Base-by-base conservation (phyloP, 2,797 vertebrate species). In the Crocodylus rhombifer region DNA sequence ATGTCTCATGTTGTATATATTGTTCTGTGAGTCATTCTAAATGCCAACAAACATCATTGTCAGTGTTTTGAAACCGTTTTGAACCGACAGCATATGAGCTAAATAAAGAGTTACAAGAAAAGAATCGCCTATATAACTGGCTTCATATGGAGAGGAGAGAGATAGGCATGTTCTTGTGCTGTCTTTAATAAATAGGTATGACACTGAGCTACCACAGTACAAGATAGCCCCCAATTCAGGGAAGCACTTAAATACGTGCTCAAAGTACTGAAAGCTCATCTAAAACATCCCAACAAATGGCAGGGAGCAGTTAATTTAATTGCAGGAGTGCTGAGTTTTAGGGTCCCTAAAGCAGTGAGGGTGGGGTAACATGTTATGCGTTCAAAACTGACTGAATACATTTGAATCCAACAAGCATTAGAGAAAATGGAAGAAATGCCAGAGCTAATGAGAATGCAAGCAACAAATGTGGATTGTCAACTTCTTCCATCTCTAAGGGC, bases 161-260 rank as follows among this genome's bases (percentile, higher is more conserved):
- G 17, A 25, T 62, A 42, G 30, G 86, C 11, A 28, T 62, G 62
- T 5, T 56, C 75, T 77, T 0, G 0, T 3, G 0, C 20, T 60
- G 26, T 5, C 83, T 71, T 67, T 5, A 14, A 2, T 11, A 7
- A 77, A 57, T 60, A 73, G 61, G 20, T 42, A 2, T 3, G 5
- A 62, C 51, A 76, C 0, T 0, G 78, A 88, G 63, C 64, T 10
- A 1, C 14, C 74, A 2, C 30, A 10, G 56, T 0, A 1, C 10
- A 57, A 62, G 33, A 17, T 33, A 8, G 51, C 67, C 67, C n/a
- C 62, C 26, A 2, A 30, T 23, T 33, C 65, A 67, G 65, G 20
- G 33, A 67, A 67, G 18, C 65, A 67, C 65, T 33, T 67, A 33
- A 67, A 28, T 30, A 33, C 12, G 21, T 61, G 36, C 75, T 15